Evolutionary conservation across 2,113 vertebrate genomes (phyloP).

Genomic region (Acanthochromis polyacanthus): DNA sequence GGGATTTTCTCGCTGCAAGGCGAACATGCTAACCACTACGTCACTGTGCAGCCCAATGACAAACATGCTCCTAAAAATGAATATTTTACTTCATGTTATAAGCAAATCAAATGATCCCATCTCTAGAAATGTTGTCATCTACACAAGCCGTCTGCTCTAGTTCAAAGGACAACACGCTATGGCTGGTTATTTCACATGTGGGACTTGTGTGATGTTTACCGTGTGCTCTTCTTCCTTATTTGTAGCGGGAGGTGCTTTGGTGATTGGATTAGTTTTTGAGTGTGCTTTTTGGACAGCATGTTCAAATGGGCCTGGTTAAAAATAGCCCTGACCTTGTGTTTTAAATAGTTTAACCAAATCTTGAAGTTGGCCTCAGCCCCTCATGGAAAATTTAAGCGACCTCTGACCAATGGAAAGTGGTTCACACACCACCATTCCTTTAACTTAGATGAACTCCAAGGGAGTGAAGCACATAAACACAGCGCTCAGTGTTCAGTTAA

Average conservation of each 20-base stretch:
- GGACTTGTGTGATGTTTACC: too few species aligned
- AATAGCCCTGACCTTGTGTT: conserved; percentile 21
- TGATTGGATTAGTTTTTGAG: background rate
- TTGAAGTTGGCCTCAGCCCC: conserved; percentile 10
- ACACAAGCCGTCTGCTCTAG: background rate
- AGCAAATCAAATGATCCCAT: too few species aligned
- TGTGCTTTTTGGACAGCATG: background rate
- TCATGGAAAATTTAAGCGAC: conserved; percentile 24
- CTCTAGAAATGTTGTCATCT: background rate
- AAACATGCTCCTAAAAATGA: background rate
- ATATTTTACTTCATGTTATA: background rate
- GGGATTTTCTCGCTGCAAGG: too few species aligned
- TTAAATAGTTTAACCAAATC: conserved; percentile 10
- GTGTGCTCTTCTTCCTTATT: background rate
- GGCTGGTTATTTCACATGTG: too few species aligned
- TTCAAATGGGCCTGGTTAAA: conserved; percentile 5
- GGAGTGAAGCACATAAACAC: conserved; percentile 9
- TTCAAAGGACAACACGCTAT: background rate
- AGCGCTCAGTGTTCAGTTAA: background rate
- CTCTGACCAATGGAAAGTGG: conserved; percentile 14
- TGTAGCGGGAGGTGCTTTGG: background rate
- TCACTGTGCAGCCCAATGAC: too few species aligned
- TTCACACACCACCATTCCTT: conserved; percentile 20
- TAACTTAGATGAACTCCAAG: conserved; percentile 9
- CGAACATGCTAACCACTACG: too few species aligned